These are phyloP conservation scores for Balearica regulorum DNA, from an alignment of 2,797 vertebrate genomes.

Conservation along the genomic window DNA sequence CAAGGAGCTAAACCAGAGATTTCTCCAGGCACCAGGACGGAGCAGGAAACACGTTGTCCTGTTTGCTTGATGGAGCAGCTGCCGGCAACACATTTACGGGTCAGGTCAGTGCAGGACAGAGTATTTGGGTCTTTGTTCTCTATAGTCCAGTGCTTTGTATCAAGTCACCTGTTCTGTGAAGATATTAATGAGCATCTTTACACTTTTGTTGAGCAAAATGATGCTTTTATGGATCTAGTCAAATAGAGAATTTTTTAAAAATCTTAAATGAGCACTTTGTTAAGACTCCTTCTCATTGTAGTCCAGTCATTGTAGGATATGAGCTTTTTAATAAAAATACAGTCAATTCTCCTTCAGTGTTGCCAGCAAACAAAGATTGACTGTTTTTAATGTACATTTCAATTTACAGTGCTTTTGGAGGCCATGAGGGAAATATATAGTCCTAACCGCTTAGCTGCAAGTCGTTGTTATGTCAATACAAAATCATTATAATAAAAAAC, in stretches of 20 bases:
- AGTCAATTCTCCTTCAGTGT: constrained; percentile 23
- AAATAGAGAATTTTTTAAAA: neutral
- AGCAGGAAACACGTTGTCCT: neutral
- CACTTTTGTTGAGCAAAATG: neutral
- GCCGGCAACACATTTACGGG: neutral
- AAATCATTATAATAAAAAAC: constrained; percentile 69
- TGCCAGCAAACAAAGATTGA: constrained; percentile 62
- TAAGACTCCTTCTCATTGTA: neutral
- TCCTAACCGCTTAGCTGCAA: constrained; percentile 63
- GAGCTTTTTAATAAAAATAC: constrained; percentile 53
- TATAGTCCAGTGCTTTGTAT: neutral
- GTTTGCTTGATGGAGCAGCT: neutral
- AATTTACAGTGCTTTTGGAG: constrained; percentile 63
- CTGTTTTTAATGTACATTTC: constrained; percentile 69
- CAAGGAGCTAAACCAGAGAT: neutral
- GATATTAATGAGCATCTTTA: neutral
- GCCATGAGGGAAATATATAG: constrained; percentile 61
- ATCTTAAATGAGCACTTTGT: neutral
- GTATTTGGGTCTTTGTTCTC: neutral
- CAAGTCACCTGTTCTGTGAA: neutral
- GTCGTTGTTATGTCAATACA: constrained; percentile 67
- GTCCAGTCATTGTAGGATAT: neutral
- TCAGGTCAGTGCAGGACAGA: neutral
- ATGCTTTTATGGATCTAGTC: neutral
- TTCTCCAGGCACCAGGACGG: neutral